Evolutionary conservation across 2,113 vertebrate genomes (phyloP), one percentile per base, ranked within the genome.

Genomic region (Saguinus imperator): DNA sequence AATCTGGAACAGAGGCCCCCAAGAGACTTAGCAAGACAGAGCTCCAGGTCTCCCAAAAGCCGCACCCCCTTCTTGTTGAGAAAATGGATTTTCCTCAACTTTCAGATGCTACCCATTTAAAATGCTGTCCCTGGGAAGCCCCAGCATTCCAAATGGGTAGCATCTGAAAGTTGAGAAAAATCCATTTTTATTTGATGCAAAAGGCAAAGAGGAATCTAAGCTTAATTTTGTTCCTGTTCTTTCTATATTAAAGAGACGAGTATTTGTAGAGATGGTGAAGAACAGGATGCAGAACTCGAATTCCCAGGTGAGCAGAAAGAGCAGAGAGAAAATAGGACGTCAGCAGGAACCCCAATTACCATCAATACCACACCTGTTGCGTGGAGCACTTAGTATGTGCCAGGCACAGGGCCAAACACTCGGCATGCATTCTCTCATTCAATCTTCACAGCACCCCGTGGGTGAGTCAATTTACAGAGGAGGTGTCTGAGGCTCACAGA

Each of bases 261-360:
- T 77, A n/a, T 96, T 95, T 81, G 43, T 96, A 37, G 97, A 96
- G 87, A 83, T 25, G 10, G 75, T 80, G 88, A 96, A 97, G 94
- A 95, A 1, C 79, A 96, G 37, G 95, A 66, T 68, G 91, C 91
- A 91, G 55, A 95, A 6, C 43, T 66, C 93, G 1, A 23, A 64
- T 72, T n/a, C 79, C 83, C 97, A 96, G 97, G 97, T 96, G 91
- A 98, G 98, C 87, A 23, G 94, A 45, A 35, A 61, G 45, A 55
- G 68, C 3, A 35, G 73, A 35, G 52, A 48, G 64, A 37, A 45
- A 35, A 14, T 10, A 7, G 77, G 32, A 6, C 1, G 5, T 18
- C 76, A n/a, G 40, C 72, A 72, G 64, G 50, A 43, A 75, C 11
- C 48, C 77, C 27, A 8, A 58, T 0, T 0, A 48, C 25, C 73